phyloP scores from a whole-genome alignment of 2,797 vertebrate species.

The Sardinella longiceps region DNA sequence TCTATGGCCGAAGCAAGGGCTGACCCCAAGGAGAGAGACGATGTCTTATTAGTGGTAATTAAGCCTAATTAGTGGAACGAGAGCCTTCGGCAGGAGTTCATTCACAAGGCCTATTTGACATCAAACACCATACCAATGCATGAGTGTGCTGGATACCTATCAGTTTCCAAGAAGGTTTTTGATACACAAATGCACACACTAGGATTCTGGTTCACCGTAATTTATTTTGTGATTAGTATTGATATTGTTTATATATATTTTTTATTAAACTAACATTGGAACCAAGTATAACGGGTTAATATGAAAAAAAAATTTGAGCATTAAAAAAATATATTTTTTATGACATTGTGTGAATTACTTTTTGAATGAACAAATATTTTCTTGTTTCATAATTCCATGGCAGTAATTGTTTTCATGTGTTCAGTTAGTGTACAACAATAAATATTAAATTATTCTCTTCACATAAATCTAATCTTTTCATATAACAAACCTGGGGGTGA shows the following conservation, averaged over 20 bases:
- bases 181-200: neutral
- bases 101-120: slow-evolving; percentile 4
- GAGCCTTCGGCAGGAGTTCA: slow-evolving; percentile 20
- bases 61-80: slow-evolving; percentile 31
- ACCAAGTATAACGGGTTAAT: neutral
- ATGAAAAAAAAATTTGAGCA: neutral
- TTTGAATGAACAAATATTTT: neutral
- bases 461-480: neutral
- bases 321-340: neutral
- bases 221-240: neutral
- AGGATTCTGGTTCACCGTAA: neutral
- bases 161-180: neutral
- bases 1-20: neutral
- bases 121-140: slow-evolving; percentile 1
- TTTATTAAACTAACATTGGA: neutral
- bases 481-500: neutral
- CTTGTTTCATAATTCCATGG: neutral
- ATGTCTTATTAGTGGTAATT: slow-evolving; percentile 35
- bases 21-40: slow-evolving; percentile 30
- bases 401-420: neutral
- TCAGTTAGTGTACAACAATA: neutral
- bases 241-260: neutral
- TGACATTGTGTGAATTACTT: neutral
- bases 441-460: neutral
- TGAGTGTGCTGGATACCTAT: slow-evolving; percentile 8